Evolutionary conservation across 2,113 vertebrate genomes (phyloP), one percentile per base, ranked within the genome.

Genomic region (Periophthalmus modestus): DNA sequence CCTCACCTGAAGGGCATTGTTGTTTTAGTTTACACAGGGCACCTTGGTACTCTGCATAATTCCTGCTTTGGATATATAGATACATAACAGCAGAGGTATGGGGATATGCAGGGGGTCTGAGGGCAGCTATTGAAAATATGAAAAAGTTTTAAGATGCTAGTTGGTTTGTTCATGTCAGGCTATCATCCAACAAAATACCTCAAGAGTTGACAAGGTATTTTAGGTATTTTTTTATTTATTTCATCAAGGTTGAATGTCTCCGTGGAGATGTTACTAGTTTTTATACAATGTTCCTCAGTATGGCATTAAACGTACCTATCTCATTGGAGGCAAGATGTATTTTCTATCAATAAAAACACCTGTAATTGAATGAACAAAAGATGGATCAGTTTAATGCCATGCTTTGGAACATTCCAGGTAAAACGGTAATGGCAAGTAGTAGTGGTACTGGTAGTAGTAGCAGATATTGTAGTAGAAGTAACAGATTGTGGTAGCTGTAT

Each of bases 31-130:
- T 50, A 50, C 73, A 34, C 68, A 63, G 36, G 62, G 43, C 76
- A 80, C 71, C 73, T 82, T 83, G 71, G 70, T 62, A 18, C 59
- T 73, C 24, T 83, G 82, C 78, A 83, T 83, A 77, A 77, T 67
- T 46, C 52, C 3, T 10, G 15, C 28, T 71, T 47, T 16, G 0
- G 2, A 19, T 19, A 52, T 55, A 55, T 55, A 21, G 52, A 9
- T 55, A 21, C 52, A 55, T n/a, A n/a, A n/a, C n/a, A 47, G 21
- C 69, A 13, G 12, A 75, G 66, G 74, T 36, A 61, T 80, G 62
- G 7, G 0, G 70, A 69, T 68, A 24, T 71, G 67, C 72, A 67
- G 54, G 48, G 57, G 4, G 7, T 36, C 77, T 81, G 59, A 50
- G 57, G 72, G 58, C 73, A 78, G 58, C 47, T 6, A 47, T 52